phyloP scores from a whole-genome alignment of 1,140 invertebrate species.

The Eupristina koningsbergeri region DNA sequence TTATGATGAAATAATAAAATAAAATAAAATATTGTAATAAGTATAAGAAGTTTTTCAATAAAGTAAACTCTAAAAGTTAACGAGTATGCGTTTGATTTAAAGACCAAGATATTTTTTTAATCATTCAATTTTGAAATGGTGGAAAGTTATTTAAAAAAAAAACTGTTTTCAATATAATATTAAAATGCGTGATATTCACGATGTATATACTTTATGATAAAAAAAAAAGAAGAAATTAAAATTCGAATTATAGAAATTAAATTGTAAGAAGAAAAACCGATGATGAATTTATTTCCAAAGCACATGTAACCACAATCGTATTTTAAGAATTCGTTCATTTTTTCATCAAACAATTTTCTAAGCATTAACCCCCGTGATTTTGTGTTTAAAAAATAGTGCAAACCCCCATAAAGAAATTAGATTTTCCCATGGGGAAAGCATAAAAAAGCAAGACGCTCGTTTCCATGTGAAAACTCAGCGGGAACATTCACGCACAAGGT shows the following conservation, averaged over 20 bases:
- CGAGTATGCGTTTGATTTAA: too few relatives aligned
- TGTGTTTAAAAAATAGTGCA: background rate
- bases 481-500: background rate
- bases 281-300: background rate
- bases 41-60: background rate
- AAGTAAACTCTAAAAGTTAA: background rate
- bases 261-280: too few relatives aligned
- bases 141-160: too few relatives aligned
- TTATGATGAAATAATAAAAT: background rate
- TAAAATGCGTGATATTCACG: too few relatives aligned
- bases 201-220: too few relatives aligned
- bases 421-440: too few relatives aligned
- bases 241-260: too few relatives aligned
- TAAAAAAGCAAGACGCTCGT: background rate
- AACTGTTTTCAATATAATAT: too few relatives aligned
- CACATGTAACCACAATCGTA: background rate
- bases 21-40: background rate
- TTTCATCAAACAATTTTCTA: too few relatives aligned
- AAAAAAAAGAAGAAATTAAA: too few relatives aligned
- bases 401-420: background rate
- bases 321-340: background rate
- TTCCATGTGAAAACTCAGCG: constrained; percentile 1
- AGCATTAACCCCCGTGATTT: background rate
- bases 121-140: too few relatives aligned
- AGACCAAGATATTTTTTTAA: too few relatives aligned